Evolutionary conservation across 2,113 vertebrate species (phyloP).

Genomic region (Choloepus hoffmanni): DNA sequence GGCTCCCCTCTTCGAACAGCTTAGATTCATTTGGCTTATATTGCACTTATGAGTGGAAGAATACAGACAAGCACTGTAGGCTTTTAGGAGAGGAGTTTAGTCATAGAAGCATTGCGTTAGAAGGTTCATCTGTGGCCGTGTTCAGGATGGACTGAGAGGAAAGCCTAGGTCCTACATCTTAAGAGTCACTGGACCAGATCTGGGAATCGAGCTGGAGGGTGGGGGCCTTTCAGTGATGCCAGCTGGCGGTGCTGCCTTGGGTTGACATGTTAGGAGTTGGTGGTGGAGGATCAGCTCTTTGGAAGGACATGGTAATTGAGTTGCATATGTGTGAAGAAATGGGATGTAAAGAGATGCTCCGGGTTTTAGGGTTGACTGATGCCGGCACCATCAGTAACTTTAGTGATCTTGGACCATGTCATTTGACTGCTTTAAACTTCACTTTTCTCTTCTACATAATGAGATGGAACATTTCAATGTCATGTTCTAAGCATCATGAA

Average conservation of each 20-base stretch:
- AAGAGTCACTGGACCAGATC: background rate
- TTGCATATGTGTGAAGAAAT: background rate
- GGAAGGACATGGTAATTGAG: fast-evolving
- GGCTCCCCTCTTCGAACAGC: too few relatives aligned
- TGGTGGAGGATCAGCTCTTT: background rate
- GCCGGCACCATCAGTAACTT: background rate
- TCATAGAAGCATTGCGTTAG: background rate
- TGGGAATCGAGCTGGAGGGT: background rate
- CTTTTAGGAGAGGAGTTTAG: background rate
- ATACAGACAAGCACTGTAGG: fast-evolving
- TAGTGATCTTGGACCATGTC: too few relatives aligned
- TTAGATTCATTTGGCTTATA: fast-evolving
- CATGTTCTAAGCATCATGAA: background rate
- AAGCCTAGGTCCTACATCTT: background rate
- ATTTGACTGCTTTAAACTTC: background rate
- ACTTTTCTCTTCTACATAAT: background rate
- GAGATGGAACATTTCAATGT: background rate
- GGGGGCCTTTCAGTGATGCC: background rate
- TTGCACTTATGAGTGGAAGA: too few relatives aligned
- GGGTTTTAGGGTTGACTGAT: background rate
- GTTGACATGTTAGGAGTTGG: fast-evolving
- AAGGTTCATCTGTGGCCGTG: background rate
- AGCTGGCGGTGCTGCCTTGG: background rate
- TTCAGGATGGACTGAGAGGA: too few relatives aligned
- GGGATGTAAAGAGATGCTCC: background rate